phyloP scores from a whole-genome alignment of 2,113 vertebrate genomes.

The Rhegmatorhina hoffmannsi region DNA sequence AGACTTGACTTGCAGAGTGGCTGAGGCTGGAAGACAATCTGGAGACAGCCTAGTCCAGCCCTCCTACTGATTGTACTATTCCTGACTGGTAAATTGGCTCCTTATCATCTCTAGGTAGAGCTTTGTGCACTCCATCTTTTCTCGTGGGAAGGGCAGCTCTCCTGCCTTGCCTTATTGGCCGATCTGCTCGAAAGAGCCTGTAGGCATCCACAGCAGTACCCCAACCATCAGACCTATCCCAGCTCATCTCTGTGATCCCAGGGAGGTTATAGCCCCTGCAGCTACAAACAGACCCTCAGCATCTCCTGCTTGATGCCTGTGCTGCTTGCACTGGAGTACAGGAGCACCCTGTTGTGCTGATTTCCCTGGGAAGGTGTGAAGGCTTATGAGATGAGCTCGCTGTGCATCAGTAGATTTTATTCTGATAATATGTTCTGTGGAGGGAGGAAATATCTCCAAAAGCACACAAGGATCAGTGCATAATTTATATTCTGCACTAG shows the following conservation, averaged over 20 bases:
- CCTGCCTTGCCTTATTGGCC: background rate
- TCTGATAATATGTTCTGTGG: background rate
- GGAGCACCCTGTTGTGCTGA: background rate
- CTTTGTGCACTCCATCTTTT: background rate
- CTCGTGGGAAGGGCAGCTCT: background rate
- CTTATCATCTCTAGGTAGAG: background rate
- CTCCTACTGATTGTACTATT: background rate
- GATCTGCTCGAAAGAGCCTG: background rate
- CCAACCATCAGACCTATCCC: background rate
- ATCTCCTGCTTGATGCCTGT: accelerated
- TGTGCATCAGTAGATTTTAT: background rate
- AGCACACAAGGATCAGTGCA: background rate
- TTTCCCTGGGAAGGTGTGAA: background rate
- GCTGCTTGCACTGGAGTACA: accelerated
- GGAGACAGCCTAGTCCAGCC: background rate
- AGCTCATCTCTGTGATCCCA: background rate
- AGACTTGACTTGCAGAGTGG: background rate
- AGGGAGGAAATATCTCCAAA: background rate
- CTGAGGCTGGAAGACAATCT: background rate
- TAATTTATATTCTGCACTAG: background rate
- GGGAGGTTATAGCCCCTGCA: background rate
- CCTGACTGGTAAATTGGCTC: background rate
- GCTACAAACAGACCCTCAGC: accelerated
- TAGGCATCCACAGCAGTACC: background rate
- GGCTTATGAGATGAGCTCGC: background rate